Evolutionary conservation across 2,888 invertebrate species (phyloP).

Genomic region (Ormyrus pomaceus): DNA sequence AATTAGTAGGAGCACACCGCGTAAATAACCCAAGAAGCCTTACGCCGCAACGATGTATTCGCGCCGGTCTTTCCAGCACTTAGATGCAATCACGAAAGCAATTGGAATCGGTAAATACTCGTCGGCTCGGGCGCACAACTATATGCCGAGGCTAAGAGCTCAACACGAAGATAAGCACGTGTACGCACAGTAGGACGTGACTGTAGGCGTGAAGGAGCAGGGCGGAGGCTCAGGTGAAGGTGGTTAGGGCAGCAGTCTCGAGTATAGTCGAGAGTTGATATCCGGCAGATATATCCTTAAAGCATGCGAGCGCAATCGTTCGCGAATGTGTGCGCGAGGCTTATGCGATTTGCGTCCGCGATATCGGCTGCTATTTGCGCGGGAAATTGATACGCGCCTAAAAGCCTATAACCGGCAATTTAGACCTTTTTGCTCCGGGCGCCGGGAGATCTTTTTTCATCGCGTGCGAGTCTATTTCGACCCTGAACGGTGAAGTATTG

Average conservation of each 20-base stretch:
- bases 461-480: not conserved
- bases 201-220: conserved; percentile 14
- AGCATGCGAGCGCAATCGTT: conserved; percentile 73
- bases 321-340: conserved; percentile 42
- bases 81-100: conserved; percentile 72
- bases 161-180: not conserved
- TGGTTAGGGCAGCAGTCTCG: conserved; percentile 61
- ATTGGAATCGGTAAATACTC: conserved; percentile 73
- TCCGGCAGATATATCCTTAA: conserved; percentile 72
- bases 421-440: conserved; percentile 35
- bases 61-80: conserved; percentile 62
- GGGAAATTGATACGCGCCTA: conserved; percentile 33
- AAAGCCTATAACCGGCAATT: conserved; percentile 11
- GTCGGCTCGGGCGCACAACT: conserved; percentile 48
- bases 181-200: not conserved
- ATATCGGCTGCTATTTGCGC: conserved; percentile 9
- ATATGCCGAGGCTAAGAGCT: conserved; percentile 10
- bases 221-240: conserved; percentile 58
- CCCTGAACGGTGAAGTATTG: not conserved
- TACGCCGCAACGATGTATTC: not conserved
- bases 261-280: conserved; percentile 65
- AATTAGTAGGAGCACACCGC: conserved; percentile 27
- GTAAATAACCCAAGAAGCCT: conserved; percentile 25
- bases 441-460: not conserved
- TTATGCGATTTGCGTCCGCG: not conserved